phyloP scores from a whole-genome alignment of 1,140 invertebrate genomes.

The Drosophila athabasca region DNA sequence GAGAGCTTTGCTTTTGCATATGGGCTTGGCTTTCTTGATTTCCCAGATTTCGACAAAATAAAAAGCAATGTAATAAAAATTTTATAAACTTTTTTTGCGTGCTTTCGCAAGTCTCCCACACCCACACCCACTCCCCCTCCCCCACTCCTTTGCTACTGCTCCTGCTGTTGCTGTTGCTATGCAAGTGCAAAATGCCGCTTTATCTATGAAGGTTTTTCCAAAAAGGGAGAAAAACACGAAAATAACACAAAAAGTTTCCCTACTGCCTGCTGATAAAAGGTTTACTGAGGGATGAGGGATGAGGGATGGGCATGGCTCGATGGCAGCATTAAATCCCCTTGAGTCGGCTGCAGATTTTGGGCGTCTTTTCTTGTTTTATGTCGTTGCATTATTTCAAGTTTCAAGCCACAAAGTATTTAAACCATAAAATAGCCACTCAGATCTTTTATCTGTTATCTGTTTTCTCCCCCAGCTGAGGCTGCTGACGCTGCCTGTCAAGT shows the following conservation, averaged over 20 bases:
- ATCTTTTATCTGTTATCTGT: slow-evolving; percentile 7
- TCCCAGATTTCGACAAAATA: slow-evolving; percentile 32
- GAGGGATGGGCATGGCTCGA: slow-evolving; percentile 6
- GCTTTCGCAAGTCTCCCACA: slow-evolving; percentile 7
- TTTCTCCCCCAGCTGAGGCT: no score
- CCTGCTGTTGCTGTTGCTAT: no score
- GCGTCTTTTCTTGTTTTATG: slow-evolving; percentile 11
- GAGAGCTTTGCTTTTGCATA: no score
- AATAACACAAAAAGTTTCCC: slow-evolving; percentile 38
- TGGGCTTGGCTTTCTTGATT: no score
- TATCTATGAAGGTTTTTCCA: slow-evolving; percentile 60
- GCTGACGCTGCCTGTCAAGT: no score
- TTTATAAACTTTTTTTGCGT: slow-evolving; percentile 59
- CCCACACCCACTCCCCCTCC: slow-evolving; percentile 15
- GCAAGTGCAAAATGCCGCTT: slow-evolving; percentile 48
- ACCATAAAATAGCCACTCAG: slow-evolving; percentile 49
- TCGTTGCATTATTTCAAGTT: slow-evolving; percentile 65
- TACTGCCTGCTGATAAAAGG: slow-evolving; percentile 39
- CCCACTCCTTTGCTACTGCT: no score
- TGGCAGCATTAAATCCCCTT: slow-evolving; percentile 61
- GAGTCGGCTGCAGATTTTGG: slow-evolving; percentile 63
- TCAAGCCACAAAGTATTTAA: slow-evolving; percentile 60
- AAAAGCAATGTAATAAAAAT: slow-evolving; percentile 69
- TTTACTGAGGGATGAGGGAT: neutral
- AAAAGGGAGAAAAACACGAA: slow-evolving; percentile 5